Evolutionary conservation across 2,888 invertebrate genomes (phyloP).

Genomic region (Zhengitettix transpicula): DNA sequence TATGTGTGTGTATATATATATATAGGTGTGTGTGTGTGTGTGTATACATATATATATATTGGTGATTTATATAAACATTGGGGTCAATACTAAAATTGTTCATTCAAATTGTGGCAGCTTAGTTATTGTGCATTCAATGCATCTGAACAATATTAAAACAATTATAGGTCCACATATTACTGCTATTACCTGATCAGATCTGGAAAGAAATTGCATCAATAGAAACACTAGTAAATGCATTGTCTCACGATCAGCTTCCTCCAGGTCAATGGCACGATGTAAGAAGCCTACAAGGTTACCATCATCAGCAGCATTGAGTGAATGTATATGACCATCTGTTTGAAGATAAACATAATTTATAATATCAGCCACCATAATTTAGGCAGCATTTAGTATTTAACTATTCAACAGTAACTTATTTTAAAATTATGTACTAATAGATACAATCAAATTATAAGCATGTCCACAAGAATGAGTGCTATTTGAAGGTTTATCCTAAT

Average conservation of each 20-base stretch:
- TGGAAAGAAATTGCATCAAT: slow-evolving; percentile 90
- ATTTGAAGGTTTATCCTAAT: too few species aligned
- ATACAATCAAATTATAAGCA: too few species aligned
- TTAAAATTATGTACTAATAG: too few species aligned
- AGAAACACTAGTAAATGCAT: slow-evolving; percentile 85
- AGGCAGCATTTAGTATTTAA: too few species aligned
- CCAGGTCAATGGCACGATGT: slow-evolving; percentile 78
- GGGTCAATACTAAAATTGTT: not conserved
- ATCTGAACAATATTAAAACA: not conserved
- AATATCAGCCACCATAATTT: too few species aligned
- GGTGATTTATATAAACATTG: not conserved
- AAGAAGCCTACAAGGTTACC: slow-evolving; percentile 60
- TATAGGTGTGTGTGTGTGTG: too few species aligned
- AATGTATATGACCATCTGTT: slow-evolving; percentile 68
- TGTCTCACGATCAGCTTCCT: slow-evolving; percentile 90
- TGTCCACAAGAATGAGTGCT: too few species aligned
- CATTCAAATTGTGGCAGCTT: not conserved
- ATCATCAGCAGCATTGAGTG: slow-evolving; percentile 64
- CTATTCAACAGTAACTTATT: too few species aligned
- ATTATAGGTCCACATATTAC: not conserved
- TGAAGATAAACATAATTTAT: not conserved
- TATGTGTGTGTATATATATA: too few species aligned
- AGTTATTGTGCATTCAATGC: not conserved
- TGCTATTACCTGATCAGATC: slow-evolving; percentile 43
- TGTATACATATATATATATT: not conserved